Conservation (phyloP, 2,888 invertebrate species). For the Ernsta delagoae region DNA sequence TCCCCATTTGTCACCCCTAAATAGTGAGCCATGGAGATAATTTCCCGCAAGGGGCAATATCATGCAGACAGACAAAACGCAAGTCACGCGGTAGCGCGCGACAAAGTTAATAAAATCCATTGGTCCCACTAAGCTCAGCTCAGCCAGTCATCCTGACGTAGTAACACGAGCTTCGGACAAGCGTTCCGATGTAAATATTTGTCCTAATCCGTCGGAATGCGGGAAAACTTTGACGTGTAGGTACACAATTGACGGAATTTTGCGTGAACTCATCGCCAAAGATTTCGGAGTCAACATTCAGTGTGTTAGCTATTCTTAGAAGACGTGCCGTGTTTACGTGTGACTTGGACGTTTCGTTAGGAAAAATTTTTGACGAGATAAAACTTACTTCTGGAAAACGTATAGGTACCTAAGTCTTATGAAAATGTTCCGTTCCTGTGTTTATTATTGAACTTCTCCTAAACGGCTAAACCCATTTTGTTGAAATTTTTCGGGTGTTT, state of each 20-base stretch:
- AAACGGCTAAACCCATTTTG: too few species aligned
- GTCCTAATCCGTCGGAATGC: constrained; percentile 9
- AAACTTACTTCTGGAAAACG: neutral
- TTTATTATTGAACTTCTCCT: too few species aligned
- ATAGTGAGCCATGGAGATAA: too few species aligned
- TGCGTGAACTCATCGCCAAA: constrained; percentile 5
- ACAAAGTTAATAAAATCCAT: constrained; percentile 50
- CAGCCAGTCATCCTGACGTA: constrained; percentile 45
- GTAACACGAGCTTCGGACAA: constrained; percentile 22
- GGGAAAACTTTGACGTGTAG: constrained; percentile 9
- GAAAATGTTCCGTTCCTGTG: too few species aligned
- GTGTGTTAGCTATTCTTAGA: constrained; percentile 8
- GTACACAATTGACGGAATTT: constrained; percentile 11
- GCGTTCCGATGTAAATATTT: constrained; percentile 21
- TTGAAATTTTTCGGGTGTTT: too few species aligned
- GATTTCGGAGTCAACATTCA: neutral
- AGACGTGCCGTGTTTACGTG: neutral
- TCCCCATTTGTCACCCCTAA: too few species aligned
- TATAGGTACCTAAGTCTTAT: too few species aligned
- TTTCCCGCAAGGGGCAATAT: constrained; percentile 5
- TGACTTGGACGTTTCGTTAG: neutral
- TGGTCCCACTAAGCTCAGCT: constrained; percentile 32
- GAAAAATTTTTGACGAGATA: neutral
- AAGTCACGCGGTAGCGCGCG: constrained; percentile 36
- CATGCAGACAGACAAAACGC: constrained; percentile 17